phyloP scores from a whole-genome alignment of 2,113 vertebrate genomes.

The Chloropsis cyanopogon region DNA sequence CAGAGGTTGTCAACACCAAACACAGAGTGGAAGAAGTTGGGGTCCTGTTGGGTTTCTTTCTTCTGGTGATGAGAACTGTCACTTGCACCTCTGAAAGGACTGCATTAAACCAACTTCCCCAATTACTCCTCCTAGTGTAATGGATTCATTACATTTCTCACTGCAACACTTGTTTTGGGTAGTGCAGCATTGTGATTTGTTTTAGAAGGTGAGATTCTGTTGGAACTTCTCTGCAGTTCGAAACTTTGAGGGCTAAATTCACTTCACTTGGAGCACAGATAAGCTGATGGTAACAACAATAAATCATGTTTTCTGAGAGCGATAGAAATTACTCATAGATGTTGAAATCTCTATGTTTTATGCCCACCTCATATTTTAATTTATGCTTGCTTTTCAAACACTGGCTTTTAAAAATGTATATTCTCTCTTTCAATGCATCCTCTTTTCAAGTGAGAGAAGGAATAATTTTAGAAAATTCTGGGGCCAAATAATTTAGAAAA shows the following conservation, averaged over 20 bases:
- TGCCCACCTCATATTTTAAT: not conserved
- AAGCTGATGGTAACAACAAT: not conserved
- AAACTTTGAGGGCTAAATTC: not conserved
- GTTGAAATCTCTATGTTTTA: not conserved
- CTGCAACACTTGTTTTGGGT: not conserved
- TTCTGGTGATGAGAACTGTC: not conserved
- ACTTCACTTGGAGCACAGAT: not conserved
- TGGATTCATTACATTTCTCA: not conserved
- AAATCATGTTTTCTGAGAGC: not conserved
- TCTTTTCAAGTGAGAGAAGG: not conserved
- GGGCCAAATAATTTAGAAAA: not conserved
- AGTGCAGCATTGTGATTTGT: not conserved
- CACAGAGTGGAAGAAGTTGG: not conserved
- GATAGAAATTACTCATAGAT: not conserved
- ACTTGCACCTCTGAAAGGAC: not conserved
- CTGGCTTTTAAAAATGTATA: not conserved
- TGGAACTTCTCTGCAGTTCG: not conserved
- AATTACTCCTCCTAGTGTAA: not conserved
- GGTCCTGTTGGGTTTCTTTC: not conserved
- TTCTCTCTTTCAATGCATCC: not conserved
- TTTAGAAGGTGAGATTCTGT: not conserved
- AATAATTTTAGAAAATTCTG: not conserved
- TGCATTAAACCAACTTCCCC: not conserved
- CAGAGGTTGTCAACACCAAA: fast-evolving
- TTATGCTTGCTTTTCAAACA: not conserved